Conservation (phyloP, 2,113 vertebrate species). For the Microtus oregoni region DNA sequence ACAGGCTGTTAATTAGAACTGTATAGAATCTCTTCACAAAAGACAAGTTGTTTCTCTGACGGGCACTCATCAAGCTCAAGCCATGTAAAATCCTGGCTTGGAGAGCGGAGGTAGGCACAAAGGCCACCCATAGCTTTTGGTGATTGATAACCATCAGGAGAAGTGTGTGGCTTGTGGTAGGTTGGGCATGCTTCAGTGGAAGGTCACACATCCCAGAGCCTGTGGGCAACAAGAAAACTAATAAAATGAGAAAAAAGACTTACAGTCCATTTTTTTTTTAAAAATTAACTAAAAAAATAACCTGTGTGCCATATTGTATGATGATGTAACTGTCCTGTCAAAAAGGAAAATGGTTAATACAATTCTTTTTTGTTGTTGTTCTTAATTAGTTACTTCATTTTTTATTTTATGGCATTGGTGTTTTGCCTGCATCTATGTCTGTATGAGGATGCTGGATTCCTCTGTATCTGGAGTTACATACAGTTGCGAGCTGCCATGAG, state of each 20-base stretch:
- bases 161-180: not conserved
- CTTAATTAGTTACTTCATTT: not conserved
- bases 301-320: not conserved
- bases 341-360: not conserved
- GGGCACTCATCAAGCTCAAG: not conserved
- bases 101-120: not conserved
- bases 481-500: not conserved
- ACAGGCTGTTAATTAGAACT: not conserved
- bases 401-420: not conserved
- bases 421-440: not conserved
- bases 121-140: not conserved
- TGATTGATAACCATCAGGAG: not conserved
- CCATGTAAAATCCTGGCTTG: no score
- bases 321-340: not conserved
- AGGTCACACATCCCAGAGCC: not conserved
- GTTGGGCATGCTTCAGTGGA: not conserved
- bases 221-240: not conserved
- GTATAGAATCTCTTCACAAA: not conserved
- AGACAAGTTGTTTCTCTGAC: not conserved
- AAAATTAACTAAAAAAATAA: not conserved
- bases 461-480: not conserved
- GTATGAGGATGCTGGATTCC: not conserved
- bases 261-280: not conserved
- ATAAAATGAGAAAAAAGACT: not conserved
- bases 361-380: not conserved